Base-by-base conservation (phyloP, 2,797 vertebrate genomes). In the Pseudochirops cupreus region DNA sequence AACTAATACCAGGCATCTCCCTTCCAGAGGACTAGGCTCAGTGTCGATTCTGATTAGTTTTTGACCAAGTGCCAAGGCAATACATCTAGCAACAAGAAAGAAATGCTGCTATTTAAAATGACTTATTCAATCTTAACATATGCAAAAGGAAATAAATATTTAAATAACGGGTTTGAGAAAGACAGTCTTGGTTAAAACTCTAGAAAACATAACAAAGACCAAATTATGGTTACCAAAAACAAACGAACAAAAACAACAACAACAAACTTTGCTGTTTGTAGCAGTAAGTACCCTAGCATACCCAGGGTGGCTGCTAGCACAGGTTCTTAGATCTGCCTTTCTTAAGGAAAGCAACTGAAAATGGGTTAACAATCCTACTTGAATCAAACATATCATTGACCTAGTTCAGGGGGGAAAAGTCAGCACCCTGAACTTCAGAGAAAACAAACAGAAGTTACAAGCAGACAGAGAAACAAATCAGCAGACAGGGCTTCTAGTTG, bases 91-190 rank as follows among this genome's bases (percentile, higher is more conserved):
- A 97, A 96, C 94, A 82, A 97, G 97, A 98, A 98, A 95, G 54
- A 0, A 97, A 91, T 52, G n/a, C 46, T 54, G n/a, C 95, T 93
- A 90, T 97, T 98, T 98, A 97, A 98, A 98, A 97, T 93, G 97
- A 94, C 57, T 50, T 97, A 97, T 97, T 97, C 96, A 92, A 94
- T 95, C 82, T 89, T 90, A 97, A 92, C 93, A 94, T 94, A 95
- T 50, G 93, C 94, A 94, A 56, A 95, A 91, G 54, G 95, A 97
- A 96, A 97, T 93, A 98, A 98, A 97, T 97, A 98, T 96, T 97
- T 97, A 97, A 97, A 97, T 94, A 98, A 97, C 92, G 95, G 97
- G 95, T 97, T 97, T 97, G 95, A 98, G 97, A 97, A 98, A 98
- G 97, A 91, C 92, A 33, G 5, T 93, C 93, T 54, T 95, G 92